These are phyloP conservation scores for Neodon shergylaensis DNA, from an alignment of 2,113 vertebrate genomes.

Conservation along the genomic window DNA sequence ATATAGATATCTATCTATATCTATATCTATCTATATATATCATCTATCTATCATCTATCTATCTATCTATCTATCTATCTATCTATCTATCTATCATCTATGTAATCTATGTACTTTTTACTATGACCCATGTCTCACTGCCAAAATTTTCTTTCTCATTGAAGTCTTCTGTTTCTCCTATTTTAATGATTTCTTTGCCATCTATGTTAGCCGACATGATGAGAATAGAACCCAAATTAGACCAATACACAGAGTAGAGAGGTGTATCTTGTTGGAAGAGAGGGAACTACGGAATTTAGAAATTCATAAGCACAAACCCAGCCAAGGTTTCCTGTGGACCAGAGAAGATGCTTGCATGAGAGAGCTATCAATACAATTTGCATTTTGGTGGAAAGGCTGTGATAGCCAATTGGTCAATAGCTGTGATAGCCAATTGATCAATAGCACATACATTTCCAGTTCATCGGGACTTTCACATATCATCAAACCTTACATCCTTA, in stretches of 20 bases:
- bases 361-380: not conserved
- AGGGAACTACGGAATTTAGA: slow-evolving; percentile 68
- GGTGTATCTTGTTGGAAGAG: slow-evolving; percentile 65
- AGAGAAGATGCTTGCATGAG: slow-evolving; percentile 2
- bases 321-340: slow-evolving; percentile 21
- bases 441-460: not conserved
- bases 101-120: not conserved
- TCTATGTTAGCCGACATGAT: slow-evolving; percentile 64
- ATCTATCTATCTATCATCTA: no score
- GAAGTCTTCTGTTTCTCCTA: slow-evolving; percentile 61
- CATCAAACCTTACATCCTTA: slow-evolving; percentile 23
- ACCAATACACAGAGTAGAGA: slow-evolving; percentile 53
- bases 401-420: not conserved
- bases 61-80: no score
- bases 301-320: slow-evolving; percentile 70
- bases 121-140: not conserved
- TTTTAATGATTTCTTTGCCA: slow-evolving; percentile 61
- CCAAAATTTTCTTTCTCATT: slow-evolving; percentile 41
- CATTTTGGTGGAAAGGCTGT: not conserved
- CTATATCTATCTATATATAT: no score
- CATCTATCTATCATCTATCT: no score
- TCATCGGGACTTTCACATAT: slow-evolving; percentile 1
- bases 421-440: not conserved
- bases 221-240: slow-evolving; percentile 75
- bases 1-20: no score